Conservation (phyloP, 2,797 vertebrate species). For the Petrocephalus schoutedeni region DNA sequence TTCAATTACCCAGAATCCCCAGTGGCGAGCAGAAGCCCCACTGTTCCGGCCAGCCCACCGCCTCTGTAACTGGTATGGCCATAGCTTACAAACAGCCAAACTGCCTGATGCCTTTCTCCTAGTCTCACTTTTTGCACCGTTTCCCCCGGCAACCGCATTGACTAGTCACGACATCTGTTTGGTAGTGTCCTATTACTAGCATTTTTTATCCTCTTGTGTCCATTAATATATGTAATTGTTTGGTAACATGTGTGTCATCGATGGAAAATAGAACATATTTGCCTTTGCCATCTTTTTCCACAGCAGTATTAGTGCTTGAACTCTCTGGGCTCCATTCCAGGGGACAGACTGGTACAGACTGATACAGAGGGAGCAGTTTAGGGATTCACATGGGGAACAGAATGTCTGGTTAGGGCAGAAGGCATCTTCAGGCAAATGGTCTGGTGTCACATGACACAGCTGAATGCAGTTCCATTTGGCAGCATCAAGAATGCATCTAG, state of each 20-base stretch:
- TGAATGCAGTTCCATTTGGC: neutral
- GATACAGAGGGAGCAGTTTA: neutral
- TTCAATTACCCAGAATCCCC: neutral
- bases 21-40: neutral
- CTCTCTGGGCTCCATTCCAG: neutral
- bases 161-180: neutral
- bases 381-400: neutral
- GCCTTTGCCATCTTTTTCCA: neutral
- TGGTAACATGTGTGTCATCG: neutral
- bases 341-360: neutral
- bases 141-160: neutral
- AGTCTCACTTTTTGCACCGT: neutral
- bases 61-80: neutral
- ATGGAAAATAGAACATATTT: neutral
- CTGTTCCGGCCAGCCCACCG: neutral
- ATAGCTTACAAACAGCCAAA: neutral
- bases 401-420: neutral
- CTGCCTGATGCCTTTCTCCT: neutral
- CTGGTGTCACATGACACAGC: neutral
- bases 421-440: neutral
- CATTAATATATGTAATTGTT: neutral
- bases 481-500: neutral
- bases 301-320: conserved; percentile 3
- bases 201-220: neutral
- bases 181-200: neutral